These are phyloP conservation scores for Lagocephalus sceleratus DNA, from an alignment of 2,797 vertebrate species.

Conservation along the genomic window DNA sequence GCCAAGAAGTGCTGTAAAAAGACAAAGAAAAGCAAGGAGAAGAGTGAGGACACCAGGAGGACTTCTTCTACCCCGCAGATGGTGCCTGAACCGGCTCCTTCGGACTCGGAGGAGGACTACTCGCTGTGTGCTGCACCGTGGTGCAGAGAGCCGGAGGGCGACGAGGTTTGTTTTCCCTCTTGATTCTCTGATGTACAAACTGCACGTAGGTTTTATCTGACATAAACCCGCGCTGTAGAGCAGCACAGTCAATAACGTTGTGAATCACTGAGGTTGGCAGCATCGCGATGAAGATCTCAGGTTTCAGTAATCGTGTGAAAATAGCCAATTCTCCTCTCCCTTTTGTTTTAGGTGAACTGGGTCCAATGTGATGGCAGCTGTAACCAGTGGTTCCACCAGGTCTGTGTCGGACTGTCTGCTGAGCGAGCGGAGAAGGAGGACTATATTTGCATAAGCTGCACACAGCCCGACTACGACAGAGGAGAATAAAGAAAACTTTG, in stretches of 20 bases:
- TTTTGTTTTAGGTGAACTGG: conserved; percentile 87
- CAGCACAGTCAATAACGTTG: too few relatives aligned
- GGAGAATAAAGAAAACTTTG: conserved; percentile 74
- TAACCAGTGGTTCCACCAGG: conserved; percentile 98
- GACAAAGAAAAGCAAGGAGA: conserved; percentile 78
- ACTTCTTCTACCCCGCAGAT: conserved; percentile 71
- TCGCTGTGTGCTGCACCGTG: conserved; percentile 91
- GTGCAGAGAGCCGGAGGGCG: conserved; percentile 94
- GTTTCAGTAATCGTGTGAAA: neutral
- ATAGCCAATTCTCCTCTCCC: neutral
- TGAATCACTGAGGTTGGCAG: too few relatives aligned
- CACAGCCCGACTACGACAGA: conserved; percentile 77
- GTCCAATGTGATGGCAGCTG: conserved; percentile 98
- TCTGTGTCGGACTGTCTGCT: conserved; percentile 93
- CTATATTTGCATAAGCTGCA: conserved; percentile 93
- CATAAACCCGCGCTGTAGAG: too few relatives aligned
- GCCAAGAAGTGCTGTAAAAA: conserved; percentile 84
- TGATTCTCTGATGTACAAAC: too few relatives aligned
- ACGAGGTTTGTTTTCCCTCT: conserved; percentile 82
- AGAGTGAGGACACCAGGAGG: conserved; percentile 75
- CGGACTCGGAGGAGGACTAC: conserved; percentile 93
- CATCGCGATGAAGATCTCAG: neutral
- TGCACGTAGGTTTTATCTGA: too few relatives aligned
- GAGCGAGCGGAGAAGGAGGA: conserved; percentile 96
- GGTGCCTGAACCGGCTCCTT: conserved; percentile 79